Evolutionary conservation across 2,888 invertebrate genomes (phyloP).

Genomic region (Argyresthia goedartella): DNA sequence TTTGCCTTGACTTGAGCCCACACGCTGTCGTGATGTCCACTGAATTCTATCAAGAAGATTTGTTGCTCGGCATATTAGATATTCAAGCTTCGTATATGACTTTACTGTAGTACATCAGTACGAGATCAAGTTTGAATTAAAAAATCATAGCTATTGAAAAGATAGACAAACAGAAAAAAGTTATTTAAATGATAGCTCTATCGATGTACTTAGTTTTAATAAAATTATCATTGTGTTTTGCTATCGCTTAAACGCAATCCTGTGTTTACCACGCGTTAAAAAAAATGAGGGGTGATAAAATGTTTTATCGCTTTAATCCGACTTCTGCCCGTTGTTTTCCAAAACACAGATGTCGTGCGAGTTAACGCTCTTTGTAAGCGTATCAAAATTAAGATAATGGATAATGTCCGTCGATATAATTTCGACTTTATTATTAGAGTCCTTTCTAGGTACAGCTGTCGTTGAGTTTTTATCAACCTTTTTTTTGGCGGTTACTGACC

Average conservation of each 20-base stretch:
- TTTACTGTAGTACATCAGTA: background rate
- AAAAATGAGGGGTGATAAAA: background rate
- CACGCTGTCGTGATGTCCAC: slow-evolving; percentile 43
- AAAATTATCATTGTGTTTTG: no score
- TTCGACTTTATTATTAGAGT: slow-evolving; percentile 54
- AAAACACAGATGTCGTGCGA: slow-evolving; percentile 50
- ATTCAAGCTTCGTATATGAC: background rate
- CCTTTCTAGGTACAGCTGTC: slow-evolving; percentile 47
- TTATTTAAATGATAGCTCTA: no score
- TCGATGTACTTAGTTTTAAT: no score
- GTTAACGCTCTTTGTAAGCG: slow-evolving; percentile 61
- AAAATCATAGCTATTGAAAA: background rate
- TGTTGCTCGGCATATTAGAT: background rate
- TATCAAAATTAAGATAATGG: slow-evolving; percentile 69
- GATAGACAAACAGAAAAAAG: no score
- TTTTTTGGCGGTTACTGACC: slow-evolving; percentile 44
- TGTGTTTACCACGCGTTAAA: background rate
- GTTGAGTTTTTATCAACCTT: slow-evolving; percentile 28
- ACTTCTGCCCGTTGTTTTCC: slow-evolving; percentile 27
- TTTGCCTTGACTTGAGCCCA: slow-evolving; percentile 34
- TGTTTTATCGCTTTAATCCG: slow-evolving; percentile 20
- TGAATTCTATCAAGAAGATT: slow-evolving; percentile 41
- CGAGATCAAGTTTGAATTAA: background rate
- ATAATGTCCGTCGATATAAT: slow-evolving; percentile 51
- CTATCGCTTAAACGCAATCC: no score